Conservation (phyloP, 1,140 invertebrate species). For the Zaprionus gabonicus region DNA sequence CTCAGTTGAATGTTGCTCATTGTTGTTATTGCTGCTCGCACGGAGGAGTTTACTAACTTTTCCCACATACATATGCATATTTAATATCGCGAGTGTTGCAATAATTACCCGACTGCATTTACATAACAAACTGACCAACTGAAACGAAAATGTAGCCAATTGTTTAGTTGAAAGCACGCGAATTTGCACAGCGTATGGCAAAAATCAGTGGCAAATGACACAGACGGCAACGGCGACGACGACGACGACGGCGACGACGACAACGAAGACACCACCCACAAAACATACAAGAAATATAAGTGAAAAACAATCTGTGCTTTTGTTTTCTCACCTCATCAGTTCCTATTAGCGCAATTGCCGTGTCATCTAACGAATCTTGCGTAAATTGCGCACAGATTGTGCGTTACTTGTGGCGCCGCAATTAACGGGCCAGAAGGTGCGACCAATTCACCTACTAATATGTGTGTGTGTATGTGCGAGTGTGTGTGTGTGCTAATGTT, state of each 20-base stretch:
- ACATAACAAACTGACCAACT: conserved; percentile 44
- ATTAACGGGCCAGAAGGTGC: conserved; percentile 55
- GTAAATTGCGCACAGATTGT: conserved; percentile 50
- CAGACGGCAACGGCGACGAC: conserved; percentile 6
- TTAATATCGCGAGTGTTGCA: conserved; percentile 57
- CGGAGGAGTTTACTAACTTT: conserved; percentile 48
- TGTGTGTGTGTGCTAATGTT: conserved; percentile 36
- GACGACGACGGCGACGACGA: not conserved
- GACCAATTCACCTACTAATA: conserved; percentile 6
- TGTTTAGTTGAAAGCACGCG: conserved; percentile 12
- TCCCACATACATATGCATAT: conserved; percentile 8
- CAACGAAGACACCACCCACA: conserved; percentile 39
- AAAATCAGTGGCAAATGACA: conserved; percentile 34
- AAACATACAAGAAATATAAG: conserved; percentile 29
- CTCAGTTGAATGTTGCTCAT: conserved; percentile 29
- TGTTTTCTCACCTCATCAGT: conserved; percentile 50
- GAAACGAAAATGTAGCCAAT: conserved; percentile 35
- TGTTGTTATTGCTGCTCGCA: conserved; percentile 60
- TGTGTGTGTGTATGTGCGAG: not conserved
- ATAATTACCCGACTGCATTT: conserved; percentile 46
- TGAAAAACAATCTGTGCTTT: conserved; percentile 24
- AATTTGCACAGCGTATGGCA: conserved; percentile 54
- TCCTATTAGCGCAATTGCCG: conserved; percentile 60
- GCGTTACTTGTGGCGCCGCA: conserved; percentile 50
- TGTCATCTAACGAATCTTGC: conserved; percentile 37